phyloP scores from a whole-genome alignment of 2,113 vertebrate genomes.

The Pholis gunnellus region DNA sequence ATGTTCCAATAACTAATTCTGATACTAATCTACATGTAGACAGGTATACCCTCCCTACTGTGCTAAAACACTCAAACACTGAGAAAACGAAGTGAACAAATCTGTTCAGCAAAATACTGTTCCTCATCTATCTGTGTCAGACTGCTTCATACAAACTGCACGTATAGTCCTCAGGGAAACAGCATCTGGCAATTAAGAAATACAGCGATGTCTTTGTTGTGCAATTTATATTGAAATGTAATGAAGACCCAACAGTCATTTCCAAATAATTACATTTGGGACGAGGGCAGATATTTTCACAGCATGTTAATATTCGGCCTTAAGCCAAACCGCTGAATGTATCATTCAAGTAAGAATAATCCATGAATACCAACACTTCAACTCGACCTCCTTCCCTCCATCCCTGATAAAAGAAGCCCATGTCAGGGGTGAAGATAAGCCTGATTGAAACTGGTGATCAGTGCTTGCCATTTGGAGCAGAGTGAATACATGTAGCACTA shows the following conservation, averaged over 20 bases:
- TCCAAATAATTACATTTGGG: constrained; percentile 21
- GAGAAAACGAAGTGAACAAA: not conserved
- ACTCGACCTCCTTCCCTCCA: not conserved
- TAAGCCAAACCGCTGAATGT: constrained; percentile 9
- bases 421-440: constrained; percentile 26
- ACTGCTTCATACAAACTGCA: not conserved
- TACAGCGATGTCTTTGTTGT: not conserved
- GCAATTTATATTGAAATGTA: constrained; percentile 19
- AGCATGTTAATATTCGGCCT: constrained; percentile 10
- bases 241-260: not conserved
- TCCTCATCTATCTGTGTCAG: not conserved
- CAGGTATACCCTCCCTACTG: not conserved
- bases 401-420: constrained; percentile 41
- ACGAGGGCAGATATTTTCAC: constrained; percentile 20
- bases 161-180: not conserved
- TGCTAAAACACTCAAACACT: not conserved
- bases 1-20: not conserved
- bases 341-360: constrained; percentile 26
- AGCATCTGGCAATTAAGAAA: constrained; percentile 6
- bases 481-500: constrained; percentile 19
- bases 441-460: constrained; percentile 53
- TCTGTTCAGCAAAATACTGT: not conserved
- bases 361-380: constrained; percentile 1
- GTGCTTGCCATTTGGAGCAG: constrained; percentile 29
- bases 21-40: not conserved